phyloP scores from a whole-genome alignment of 1,140 invertebrate genomes.

The Dinoponera quadriceps region DNA sequence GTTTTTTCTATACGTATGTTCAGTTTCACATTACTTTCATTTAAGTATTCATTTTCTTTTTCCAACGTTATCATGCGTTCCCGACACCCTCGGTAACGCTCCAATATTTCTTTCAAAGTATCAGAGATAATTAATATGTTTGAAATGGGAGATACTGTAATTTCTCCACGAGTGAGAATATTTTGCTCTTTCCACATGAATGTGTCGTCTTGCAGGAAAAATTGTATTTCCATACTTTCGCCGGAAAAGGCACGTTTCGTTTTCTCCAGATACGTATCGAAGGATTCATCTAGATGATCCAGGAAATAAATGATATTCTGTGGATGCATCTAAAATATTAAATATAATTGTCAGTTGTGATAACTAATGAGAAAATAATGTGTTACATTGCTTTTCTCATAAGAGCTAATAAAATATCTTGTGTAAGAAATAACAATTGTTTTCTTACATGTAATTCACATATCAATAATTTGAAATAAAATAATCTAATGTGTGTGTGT shows the following conservation, averaged over 20 bases:
- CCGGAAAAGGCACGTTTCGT: conserved; percentile 64
- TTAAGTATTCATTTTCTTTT: conserved; percentile 63
- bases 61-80: conserved; percentile 27
- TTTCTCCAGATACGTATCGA: conserved; percentile 63
- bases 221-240: conserved; percentile 59
- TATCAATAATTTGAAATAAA: neutral
- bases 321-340: conserved; percentile 57
- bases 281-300: conserved; percentile 46
- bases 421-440: neutral
- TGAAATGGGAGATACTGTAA: conserved; percentile 50
- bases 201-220: conserved; percentile 56
- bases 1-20: conserved; percentile 50
- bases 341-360: neutral
- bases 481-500: too few relatives aligned
- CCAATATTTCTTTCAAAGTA: conserved; percentile 50
- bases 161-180: conserved; percentile 62
- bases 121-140: conserved; percentile 60
- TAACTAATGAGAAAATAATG: neutral
- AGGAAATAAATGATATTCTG: conserved; percentile 51
- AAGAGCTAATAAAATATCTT: neutral
- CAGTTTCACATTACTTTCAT: conserved; percentile 40
- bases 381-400: neutral
- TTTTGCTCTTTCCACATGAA: conserved; percentile 68
- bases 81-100: conserved; percentile 50
- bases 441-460: neutral